Evolutionary conservation across 64 coral and sea anemone species (phyloP).

Genomic region (Pachyseris speciosa): DNA sequence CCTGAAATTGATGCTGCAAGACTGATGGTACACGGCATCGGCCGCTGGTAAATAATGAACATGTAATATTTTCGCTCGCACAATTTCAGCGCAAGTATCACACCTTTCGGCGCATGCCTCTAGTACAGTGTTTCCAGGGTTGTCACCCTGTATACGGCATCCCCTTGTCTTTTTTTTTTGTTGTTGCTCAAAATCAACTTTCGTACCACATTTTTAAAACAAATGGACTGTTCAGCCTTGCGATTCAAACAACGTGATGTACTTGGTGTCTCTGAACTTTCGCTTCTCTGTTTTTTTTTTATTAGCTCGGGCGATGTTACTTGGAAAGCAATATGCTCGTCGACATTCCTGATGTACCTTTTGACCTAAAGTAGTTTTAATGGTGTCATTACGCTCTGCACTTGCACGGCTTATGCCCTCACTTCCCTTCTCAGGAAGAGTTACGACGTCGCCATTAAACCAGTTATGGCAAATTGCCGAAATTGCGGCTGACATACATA

Average conservation of each 20-base stretch:
- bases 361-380: not conserved
- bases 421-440: constrained; percentile 27
- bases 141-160: too few species aligned
- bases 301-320: not conserved
- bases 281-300: not conserved
- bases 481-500: too few species aligned
- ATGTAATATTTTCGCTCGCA: constrained; percentile 9
- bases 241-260: not conserved
- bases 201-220: constrained; percentile 31
- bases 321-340: too few species aligned
- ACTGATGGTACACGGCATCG: constrained; percentile 30
- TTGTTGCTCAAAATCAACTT: constrained; percentile 24
- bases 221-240: too few species aligned
- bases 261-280: not conserved
- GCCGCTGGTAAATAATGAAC: constrained; percentile 56
- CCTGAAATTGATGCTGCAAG: not conserved
- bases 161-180: constrained; percentile 18
- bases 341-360: not conserved
- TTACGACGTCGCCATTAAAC: constrained; percentile 5
- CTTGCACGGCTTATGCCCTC: not conserved
- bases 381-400: not conserved
- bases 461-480: not conserved
- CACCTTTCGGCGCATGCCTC: not conserved
- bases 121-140: constrained; percentile 15
- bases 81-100: constrained; percentile 34